phyloP scores from a whole-genome alignment of 2,888 invertebrate species.

The Yponomeuta evonymella region DNA sequence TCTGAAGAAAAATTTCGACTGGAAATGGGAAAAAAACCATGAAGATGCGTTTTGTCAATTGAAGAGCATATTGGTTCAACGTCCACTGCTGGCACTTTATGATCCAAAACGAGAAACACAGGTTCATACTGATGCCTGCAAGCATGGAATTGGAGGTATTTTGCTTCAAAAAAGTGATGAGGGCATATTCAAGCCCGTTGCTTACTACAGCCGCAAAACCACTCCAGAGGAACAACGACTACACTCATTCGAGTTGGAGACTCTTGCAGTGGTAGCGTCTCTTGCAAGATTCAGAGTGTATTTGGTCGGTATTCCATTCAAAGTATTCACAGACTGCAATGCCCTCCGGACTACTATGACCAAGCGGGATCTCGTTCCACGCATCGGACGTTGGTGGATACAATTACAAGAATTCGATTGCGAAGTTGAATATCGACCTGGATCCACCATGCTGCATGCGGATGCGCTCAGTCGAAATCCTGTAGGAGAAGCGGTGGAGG shows the following conservation, averaged over 20 bases:
- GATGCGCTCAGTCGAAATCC: too few species aligned
- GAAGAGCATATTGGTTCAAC: neutral
- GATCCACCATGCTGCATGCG: too few species aligned
- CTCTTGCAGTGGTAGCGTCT: slow-evolving; percentile 22
- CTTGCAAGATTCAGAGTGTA: slow-evolving; percentile 26
- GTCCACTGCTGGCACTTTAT: slow-evolving; percentile 12
- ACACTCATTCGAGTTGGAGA: slow-evolving; percentile 14
- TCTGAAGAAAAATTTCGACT: slow-evolving; percentile 3
- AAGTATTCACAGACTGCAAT: slow-evolving; percentile 27
- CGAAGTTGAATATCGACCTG: slow-evolving; percentile 23
- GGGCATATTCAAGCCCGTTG: slow-evolving; percentile 20
- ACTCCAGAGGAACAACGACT: neutral
- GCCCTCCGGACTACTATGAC: slow-evolving; percentile 23
- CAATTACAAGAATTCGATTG: slow-evolving; percentile 20
- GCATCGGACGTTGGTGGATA: slow-evolving; percentile 17
- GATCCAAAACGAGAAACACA: slow-evolving; percentile 13
- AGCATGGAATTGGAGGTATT: slow-evolving; percentile 13
- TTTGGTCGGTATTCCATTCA: slow-evolving; percentile 26
- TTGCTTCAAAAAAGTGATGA: slow-evolving; percentile 13
- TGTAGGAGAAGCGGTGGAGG: too few species aligned
- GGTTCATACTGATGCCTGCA: slow-evolving; percentile 14
- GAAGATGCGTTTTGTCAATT: too few species aligned
- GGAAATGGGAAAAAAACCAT: slow-evolving; percentile 2
- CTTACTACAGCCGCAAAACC: slow-evolving; percentile 16
- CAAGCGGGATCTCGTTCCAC: slow-evolving; percentile 25